Evolutionary conservation across 2,113 vertebrate species (phyloP), one percentile per base, ranked within the genome.

Genomic region (Cheilinus undulatus): DNA sequence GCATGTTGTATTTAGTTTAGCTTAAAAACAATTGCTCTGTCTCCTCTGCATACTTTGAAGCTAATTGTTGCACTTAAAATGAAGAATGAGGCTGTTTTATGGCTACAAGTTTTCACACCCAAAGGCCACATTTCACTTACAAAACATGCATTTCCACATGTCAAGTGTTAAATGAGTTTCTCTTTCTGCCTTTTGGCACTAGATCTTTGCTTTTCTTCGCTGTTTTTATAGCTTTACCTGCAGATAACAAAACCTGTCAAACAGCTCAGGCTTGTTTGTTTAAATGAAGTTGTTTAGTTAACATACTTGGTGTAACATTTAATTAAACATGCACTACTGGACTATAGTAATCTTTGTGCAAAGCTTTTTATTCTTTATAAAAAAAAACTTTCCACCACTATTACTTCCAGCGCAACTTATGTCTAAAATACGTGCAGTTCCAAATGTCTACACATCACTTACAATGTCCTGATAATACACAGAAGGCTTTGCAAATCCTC

Each of bases 211-310:
- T 78, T 76, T 56, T 5, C 20, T 61, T 49, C 50, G 34, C 23
- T 22, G 49, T 62, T 67, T 64, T 28, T 42, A 30, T 10, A 49
- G 20, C 40, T 34, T 69, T 23, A 38, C 46, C 15, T 69, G 54
- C 65, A 57, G 15, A 8, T 19, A 64, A 11, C 67, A 30, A 87
- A 88, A 45, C 79, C 64, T 57, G 83, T 63, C 11, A 0, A 66
- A 63, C 81, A 69, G 52, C 77, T 58, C 11, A 8, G 8, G 19
- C 19, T n/a, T 61, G 57, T 73, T 71, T 50, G 36, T 72, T 60
- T 50, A 3, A 76, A 71, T 51, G 22, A 2, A 51, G 1, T 24
- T 60, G 14, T 58, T 82, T 58, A 20, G 48, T 67, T 74, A 58
- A 42, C 17, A 59, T 17, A 38, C 38, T 32, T 26, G 7, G 7